Conservation (phyloP, 2,888 invertebrate genomes). For the Orchesellides sinensis region DNA sequence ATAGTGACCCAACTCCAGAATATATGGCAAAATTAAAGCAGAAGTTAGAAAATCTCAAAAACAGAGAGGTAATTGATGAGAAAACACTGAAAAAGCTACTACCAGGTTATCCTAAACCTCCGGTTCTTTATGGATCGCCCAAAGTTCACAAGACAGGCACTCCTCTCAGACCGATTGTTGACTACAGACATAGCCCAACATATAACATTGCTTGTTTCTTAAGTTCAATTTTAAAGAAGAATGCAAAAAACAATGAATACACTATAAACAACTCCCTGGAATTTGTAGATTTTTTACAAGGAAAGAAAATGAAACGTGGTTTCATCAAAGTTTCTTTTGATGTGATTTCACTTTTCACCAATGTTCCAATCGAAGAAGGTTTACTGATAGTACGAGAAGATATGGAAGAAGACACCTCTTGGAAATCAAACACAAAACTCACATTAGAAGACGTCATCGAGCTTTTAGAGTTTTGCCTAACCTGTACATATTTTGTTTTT, state of each 20-base stretch:
- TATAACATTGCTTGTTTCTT: background rate
- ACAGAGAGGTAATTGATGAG: background rate
- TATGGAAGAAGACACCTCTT: background rate
- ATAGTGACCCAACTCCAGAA: background rate
- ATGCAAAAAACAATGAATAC: background rate
- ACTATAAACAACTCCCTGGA: background rate
- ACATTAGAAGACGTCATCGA: conserved; percentile 3
- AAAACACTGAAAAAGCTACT: background rate
- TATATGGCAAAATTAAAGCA: background rate
- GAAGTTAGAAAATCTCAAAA: background rate
- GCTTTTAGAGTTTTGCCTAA: conserved; percentile 23
- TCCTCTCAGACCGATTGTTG: conserved; percentile 31
- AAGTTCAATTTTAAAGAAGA: background rate
- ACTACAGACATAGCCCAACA: conserved; percentile 14
- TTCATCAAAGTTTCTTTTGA: conserved; percentile 46
- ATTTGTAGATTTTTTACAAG: background rate
- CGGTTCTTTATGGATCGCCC: conserved; percentile 6
- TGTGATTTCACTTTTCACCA: conserved; percentile 65
- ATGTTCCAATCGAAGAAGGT: conserved; percentile 56
- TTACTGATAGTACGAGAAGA: conserved; percentile 11
- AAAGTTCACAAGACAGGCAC: background rate
- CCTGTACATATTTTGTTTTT: conserved; percentile 11
- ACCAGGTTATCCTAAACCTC: background rate
- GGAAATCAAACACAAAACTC: background rate
- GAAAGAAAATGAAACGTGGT: background rate